These are phyloP conservation scores for Triplophysa tibetana DNA, from an alignment of 2,113 vertebrate genomes.

Conservation along the genomic window DNA sequence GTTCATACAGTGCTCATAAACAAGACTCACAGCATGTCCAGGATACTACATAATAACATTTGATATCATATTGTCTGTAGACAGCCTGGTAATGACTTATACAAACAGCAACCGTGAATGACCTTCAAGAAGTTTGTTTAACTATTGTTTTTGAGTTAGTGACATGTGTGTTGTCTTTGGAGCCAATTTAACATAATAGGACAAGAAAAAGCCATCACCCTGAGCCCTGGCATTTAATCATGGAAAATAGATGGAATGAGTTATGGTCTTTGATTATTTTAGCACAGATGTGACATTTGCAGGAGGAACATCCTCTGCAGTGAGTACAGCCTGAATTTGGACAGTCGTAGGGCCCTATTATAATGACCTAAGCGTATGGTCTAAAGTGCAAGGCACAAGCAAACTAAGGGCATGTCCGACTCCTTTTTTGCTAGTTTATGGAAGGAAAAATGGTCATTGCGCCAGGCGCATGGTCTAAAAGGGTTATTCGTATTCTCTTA, in stretches of 20 bases:
- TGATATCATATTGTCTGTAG: not conserved
- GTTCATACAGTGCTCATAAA: conserved; percentile 32
- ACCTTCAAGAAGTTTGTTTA: not conserved
- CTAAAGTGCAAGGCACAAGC: too few relatives aligned
- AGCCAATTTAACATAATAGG: conserved; percentile 47
- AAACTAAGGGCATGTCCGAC: too few relatives aligned
- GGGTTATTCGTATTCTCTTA: too few relatives aligned
- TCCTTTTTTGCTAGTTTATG: too few relatives aligned
- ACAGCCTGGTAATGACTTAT: conserved; percentile 1
- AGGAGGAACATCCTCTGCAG: conserved; percentile 36
- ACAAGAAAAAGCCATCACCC: conserved; percentile 47
- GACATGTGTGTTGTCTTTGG: conserved; percentile 41
- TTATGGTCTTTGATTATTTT: conserved; percentile 58
- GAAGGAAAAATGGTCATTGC: too few relatives aligned
- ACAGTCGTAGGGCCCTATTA: not conserved
- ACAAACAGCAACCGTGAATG: not conserved
- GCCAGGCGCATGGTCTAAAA: too few relatives aligned
- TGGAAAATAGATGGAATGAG: conserved; percentile 61
- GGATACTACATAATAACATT: not conserved
- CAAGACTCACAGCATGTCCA: conserved; percentile 12
- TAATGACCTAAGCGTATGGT: too few relatives aligned
- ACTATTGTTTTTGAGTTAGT: conserved; percentile 15
- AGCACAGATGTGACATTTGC: conserved; percentile 51
- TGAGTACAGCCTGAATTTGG: not conserved
- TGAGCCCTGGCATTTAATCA: conserved; percentile 59